Conservation (phyloP, 2,888 invertebrate genomes). For the Lapara coniferarum region DNA sequence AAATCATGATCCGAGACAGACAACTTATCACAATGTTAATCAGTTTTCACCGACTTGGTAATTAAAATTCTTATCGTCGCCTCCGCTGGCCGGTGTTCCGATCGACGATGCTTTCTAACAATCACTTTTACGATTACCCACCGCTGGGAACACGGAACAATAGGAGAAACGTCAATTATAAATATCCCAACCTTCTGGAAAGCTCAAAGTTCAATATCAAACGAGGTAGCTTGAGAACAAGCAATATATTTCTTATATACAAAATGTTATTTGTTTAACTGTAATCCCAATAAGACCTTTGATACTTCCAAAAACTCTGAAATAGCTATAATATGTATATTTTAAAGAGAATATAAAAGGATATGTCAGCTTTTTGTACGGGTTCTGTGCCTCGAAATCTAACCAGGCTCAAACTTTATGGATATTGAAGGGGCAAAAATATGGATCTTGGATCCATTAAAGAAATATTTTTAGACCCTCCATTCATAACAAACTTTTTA, state of each 20-base stretch:
- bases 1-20: conserved; percentile 13
- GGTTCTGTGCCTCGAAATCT: too few relatives aligned
- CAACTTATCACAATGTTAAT: conserved; percentile 39
- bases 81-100: conserved; percentile 44
- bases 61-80: conserved; percentile 59
- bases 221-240: background rate
- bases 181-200: background rate
- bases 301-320: background rate
- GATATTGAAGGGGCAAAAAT: too few relatives aligned
- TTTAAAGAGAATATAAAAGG: too few relatives aligned
- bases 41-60: conserved; percentile 40
- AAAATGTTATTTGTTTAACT: background rate
- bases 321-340: background rate
- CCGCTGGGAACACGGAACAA: background rate
- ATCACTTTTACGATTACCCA: conserved; percentile 21
- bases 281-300: too few relatives aligned
- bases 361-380: too few relatives aligned
- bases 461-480: too few relatives aligned
- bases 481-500: too few relatives aligned
- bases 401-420: too few relatives aligned
- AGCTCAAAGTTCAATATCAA: background rate
- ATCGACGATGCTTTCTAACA: conserved; percentile 33
- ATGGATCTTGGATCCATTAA: too few relatives aligned
- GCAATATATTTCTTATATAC: background rate
- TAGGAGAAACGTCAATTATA: background rate